Percentiles rank a stretch among this genome's conserved stretches.
Evolutionary conservation across 1,140 invertebrate species (phyloP).

Genomic region (Drosophila virilis): DNA sequence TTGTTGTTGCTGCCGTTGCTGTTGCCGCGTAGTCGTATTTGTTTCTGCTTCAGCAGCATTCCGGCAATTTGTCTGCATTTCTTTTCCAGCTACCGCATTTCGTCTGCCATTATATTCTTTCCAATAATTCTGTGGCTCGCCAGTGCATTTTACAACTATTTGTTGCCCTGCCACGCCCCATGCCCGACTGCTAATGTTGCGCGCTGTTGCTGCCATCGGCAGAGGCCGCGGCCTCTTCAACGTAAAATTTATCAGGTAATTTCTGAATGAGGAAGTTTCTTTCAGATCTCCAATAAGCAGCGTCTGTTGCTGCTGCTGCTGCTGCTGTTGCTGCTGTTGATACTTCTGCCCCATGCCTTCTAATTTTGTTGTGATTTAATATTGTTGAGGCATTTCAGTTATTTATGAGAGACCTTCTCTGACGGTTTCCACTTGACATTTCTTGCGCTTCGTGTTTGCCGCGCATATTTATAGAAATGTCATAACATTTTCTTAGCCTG

Average conservation of each 20-base stretch:
- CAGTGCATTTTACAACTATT: slow-evolving; percentile 41
- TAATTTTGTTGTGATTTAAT: slow-evolving; percentile 39
- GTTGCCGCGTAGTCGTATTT: slow-evolving; percentile 46
- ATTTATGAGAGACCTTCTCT: slow-evolving; percentile 50
- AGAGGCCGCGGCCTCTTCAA: slow-evolving; percentile 2
- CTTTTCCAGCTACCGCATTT: slow-evolving; percentile 66
- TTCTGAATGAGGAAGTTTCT: slow-evolving; percentile 54
- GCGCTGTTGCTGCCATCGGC: slow-evolving; percentile 19
- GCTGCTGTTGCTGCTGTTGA: not conserved
- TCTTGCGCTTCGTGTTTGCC: not conserved
- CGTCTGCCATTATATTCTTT: slow-evolving; percentile 42
- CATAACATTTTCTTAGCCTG: slow-evolving; percentile 60
- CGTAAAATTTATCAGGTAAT: slow-evolving; percentile 62
- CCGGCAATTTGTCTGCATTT: slow-evolving; percentile 80
- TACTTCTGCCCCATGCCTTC: not conserved
- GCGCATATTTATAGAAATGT: slow-evolving; percentile 69
- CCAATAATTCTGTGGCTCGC: slow-evolving; percentile 36
- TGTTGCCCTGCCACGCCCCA: slow-evolving; percentile 38
- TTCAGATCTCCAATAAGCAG: slow-evolving; percentile 47
- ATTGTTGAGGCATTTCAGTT: slow-evolving; percentile 38
- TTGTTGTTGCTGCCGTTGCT: slow-evolving; percentile 24
- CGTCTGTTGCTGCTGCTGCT: not conserved
- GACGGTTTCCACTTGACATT: slow-evolving; percentile 40
- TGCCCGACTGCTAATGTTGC: slow-evolving; percentile 6
- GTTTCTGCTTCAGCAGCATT: slow-evolving; percentile 78